These are phyloP conservation scores for Leptoteleia sp. DNA, from an alignment of 1,140 invertebrate species.

Conservation along the genomic window DNA sequence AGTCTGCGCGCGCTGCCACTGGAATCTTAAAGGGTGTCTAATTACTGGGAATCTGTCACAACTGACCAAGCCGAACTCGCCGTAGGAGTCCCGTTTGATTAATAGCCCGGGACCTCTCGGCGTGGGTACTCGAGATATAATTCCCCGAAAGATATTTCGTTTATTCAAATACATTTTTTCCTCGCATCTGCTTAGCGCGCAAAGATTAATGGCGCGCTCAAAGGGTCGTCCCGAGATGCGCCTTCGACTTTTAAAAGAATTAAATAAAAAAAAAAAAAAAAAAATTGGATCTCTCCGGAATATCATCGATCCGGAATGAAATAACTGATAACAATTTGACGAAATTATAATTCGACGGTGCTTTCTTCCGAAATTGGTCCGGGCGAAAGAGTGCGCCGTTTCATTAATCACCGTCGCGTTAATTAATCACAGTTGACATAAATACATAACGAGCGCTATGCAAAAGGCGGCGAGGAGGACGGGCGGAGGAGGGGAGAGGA, in stretches of 20 bases:
- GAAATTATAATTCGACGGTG: conserved; percentile 16
- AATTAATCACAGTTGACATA: conserved; percentile 54
- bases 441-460: conserved; percentile 33
- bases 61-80: conserved; percentile 59
- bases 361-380: conserved; percentile 41
- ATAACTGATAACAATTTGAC: conserved; percentile 20
- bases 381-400: conserved; percentile 1
- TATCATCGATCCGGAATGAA: conserved; percentile 11
- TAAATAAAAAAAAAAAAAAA: too few species aligned
- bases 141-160: conserved; percentile 57
- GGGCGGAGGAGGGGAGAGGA: too few species aligned
- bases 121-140: conserved; percentile 42
- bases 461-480: too few species aligned
- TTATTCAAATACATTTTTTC: conserved; percentile 59
- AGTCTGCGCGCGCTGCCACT: conserved; percentile 47
- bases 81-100: conserved; percentile 63
- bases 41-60: conserved; percentile 75
- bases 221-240: conserved; percentile 1
- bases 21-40: conserved; percentile 74
- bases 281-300: conserved; percentile 9
- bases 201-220: conserved; percentile 54
- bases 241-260: too few species aligned
- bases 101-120: conserved; percentile 37
- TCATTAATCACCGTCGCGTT: conserved; percentile 46
- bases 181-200: conserved; percentile 18